Evolutionary conservation across 1,140 invertebrate genomes (phyloP), one percentile per base, ranked within the genome.

Genomic region (Euwallacea fornicatus): DNA sequence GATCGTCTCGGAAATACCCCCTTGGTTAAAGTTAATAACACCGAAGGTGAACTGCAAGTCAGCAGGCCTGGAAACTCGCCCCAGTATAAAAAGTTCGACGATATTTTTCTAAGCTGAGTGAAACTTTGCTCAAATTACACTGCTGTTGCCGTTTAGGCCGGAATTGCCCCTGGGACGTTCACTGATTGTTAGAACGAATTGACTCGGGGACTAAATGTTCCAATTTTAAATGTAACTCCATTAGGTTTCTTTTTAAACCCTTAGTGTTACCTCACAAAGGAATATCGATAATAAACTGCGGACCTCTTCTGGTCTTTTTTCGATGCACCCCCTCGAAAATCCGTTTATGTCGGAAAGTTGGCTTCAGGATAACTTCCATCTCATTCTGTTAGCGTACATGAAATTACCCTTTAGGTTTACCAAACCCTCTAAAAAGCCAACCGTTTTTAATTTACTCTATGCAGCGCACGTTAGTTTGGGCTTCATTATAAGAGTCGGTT

Each of bases 1-100:
- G 59, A 63, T 56, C 67, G 60, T 69, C 67, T 69, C 42, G 47
- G 47, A 63, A 69, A 69, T 69, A 61, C 13, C 55, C 43, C 44
- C 58, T 69, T 21, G 21, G 21, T 58, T 69, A 11, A 61, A 69
- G 42, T 42, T n/a, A 69, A 62, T 55, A 60, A 69, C 15, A 61
- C 21, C 50, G 55, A 46, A 69, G 44, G 59, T 60, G 59, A 61
- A 69, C 43, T 69, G 67, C 67, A 69, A 69, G 67, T 69, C 67
- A 69, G 67, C 67, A 69, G 59, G 67, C 67, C 47, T 56, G 16
- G 59, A 60, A 69, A 69, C 54, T 69, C 63, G 47, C 60, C 54
- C 7, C 43, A 55, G 43, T 41, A 53, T 63, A 69, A 63, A 63
- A 69, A 56, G 13, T 54, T 13, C 9, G 41, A 13, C 47, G 16